These are phyloP conservation scores for Serrognathus titanus DNA, from an alignment of 2,888 invertebrate species.

Conservation along the genomic window DNA sequence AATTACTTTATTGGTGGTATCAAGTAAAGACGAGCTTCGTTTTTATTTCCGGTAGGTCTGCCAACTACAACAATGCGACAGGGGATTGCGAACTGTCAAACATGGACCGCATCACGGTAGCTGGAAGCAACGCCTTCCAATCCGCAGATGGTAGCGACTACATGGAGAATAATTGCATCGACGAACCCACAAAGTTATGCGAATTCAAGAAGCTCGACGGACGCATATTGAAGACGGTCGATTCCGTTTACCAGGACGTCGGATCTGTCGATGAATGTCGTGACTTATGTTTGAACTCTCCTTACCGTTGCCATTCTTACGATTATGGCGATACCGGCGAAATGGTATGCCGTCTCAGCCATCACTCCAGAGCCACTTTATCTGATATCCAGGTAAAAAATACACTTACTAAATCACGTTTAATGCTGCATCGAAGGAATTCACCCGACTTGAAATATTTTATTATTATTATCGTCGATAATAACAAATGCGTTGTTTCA, in stretches of 20 bases:
- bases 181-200: slow-evolving; percentile 90
- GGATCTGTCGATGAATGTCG: slow-evolving; percentile 83
- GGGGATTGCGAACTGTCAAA: slow-evolving; percentile 84
- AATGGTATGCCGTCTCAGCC: slow-evolving; percentile 88
- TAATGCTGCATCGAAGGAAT: too few relatives aligned
- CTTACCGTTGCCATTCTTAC: slow-evolving; percentile 89
- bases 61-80: slow-evolving; percentile 82
- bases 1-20: neutral
- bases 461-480: too few relatives aligned
- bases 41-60: slow-evolving; percentile 62
- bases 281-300: slow-evolving; percentile 83
- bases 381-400: slow-evolving; percentile 75
- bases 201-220: slow-evolving; percentile 87
- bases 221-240: slow-evolving; percentile 88
- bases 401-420: too few relatives aligned
- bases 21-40: neutral
- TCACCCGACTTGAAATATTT: too few relatives aligned
- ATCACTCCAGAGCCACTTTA: slow-evolving; percentile 85
- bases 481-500: too few relatives aligned
- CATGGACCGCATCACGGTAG: slow-evolving; percentile 88
- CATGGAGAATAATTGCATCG: slow-evolving; percentile 89
- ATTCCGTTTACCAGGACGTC: slow-evolving; percentile 88
- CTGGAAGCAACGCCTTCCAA: slow-evolving; percentile 71
- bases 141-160: slow-evolving; percentile 64
- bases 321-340: slow-evolving; percentile 93